Percentiles rank a stretch among this genome's conserved stretches.
Evolutionary conservation across 2,113 vertebrate genomes (phyloP).

Genomic region (Rhea pennata): DNA sequence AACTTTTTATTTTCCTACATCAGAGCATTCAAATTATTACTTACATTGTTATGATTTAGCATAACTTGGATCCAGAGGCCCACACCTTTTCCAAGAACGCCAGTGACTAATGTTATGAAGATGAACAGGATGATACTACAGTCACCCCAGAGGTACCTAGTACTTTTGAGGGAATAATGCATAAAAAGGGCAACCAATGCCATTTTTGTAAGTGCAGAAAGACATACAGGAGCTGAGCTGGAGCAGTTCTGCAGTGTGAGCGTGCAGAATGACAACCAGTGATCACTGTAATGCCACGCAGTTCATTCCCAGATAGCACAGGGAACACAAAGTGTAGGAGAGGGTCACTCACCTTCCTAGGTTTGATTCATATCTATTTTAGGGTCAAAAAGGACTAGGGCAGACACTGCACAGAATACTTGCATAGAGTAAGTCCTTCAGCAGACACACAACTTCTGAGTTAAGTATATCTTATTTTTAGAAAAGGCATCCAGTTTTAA

Average conservation of each 20-base stretch:
- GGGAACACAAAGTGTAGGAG: not conserved
- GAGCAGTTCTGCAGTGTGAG: not conserved
- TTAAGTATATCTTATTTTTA: not conserved
- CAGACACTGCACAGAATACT: not conserved
- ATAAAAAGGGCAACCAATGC: not conserved
- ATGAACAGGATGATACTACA: not conserved
- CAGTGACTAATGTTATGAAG: not conserved
- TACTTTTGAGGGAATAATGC: not conserved
- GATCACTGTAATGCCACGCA: accelerated
- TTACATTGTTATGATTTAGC: not conserved
- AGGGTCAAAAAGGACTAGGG: not conserved
- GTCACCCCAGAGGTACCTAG: not conserved
- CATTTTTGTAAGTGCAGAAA: not conserved
- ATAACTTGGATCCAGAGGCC: not conserved
- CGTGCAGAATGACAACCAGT: not conserved
- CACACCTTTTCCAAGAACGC: not conserved
- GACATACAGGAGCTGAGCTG: not conserved
- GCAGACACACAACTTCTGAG: not conserved
- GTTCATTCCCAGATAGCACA: not conserved
- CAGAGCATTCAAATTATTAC: not conserved
- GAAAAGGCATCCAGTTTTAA: not conserved
- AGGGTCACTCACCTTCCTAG: not conserved
- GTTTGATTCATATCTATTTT: not conserved
- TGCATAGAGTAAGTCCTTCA: not conserved
- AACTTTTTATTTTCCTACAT: not conserved